phyloP scores from a whole-genome alignment of 2,797 vertebrate species.

The Tragopan temminckii region DNA sequence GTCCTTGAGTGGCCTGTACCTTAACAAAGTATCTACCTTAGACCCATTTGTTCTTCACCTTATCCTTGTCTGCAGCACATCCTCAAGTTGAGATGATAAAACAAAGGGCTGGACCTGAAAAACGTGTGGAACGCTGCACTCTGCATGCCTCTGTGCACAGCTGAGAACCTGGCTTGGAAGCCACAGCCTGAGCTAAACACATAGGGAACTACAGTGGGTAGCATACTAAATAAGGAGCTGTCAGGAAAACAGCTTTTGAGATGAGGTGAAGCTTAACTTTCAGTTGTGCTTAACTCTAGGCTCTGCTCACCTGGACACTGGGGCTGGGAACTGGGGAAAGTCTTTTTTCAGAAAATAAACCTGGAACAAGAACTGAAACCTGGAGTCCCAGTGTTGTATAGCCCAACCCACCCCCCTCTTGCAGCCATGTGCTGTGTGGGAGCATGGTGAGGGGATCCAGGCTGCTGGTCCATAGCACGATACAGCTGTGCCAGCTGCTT shows the following conservation, averaged over 20 bases:
- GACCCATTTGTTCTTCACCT: constrained; percentile 18
- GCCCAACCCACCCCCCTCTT: fast-evolving
- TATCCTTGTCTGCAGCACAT: not conserved
- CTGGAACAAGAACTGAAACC: not conserved
- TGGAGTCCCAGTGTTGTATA: not conserved
- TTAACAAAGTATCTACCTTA: constrained; percentile 43
- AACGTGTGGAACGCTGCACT: not conserved
- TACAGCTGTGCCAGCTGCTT: not conserved
- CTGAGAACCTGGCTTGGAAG: not conserved
- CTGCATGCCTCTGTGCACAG: not conserved
- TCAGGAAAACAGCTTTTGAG: not conserved
- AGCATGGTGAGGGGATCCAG: not conserved
- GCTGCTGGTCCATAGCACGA: not conserved
- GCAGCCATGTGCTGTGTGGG: fast-evolving
- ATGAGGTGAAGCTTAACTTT: not conserved
- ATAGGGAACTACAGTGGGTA: not conserved
- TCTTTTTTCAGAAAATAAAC: not conserved
- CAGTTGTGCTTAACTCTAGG: not conserved
- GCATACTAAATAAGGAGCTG: not conserved
- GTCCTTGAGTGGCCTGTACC: constrained; percentile 65
- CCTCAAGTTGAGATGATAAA: not conserved
- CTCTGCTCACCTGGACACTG: fast-evolving
- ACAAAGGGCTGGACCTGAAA: not conserved
- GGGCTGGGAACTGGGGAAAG: not conserved
- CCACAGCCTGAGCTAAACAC: not conserved